Evolutionary conservation across 2,888 invertebrate genomes (phyloP), one percentile per base, ranked within the genome.

Genomic region (Apoda limacodes): DNA sequence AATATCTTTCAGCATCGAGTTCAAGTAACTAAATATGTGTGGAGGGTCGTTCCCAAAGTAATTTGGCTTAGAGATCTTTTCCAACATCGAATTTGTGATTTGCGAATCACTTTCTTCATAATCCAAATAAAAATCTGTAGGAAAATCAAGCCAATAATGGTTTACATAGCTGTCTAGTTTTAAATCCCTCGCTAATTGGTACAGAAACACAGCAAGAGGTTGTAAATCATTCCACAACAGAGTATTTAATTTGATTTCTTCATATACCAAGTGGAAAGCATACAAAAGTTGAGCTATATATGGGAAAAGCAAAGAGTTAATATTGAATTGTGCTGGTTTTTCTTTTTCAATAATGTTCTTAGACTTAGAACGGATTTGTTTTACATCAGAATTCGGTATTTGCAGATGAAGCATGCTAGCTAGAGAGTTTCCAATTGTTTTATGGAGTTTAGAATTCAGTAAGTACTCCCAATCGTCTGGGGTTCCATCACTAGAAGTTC

Each of bases 121-220:
- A 27, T 71, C 74, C 27, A 83, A 47, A 10, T 59, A 54, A 42
- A 85, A 86, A 6, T 85, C 68, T 2, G 74, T 61, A 0, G 96
- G 95, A 52, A 88, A 93, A 69, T 96, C 96, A 41, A 90, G 70
- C 82, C 92, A 90, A 59, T 97, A 97, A 61, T 93, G 89, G 44
- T 89, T 84, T 2, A 85, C 82, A 49, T 92, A 96, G 13, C 82
- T 69, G 2, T 83, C 74, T 32, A 92, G 72, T 32, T 85, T 83
- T 48, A 96, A 82, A 69, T 95, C 94, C 22, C 83, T 82, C 0
- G 93, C 83, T 22, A 96, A 58, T 54, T 90, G 91, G 53, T 89
- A 86, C 19, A 96, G 65, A 34, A 95, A 84, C 41, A 72, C 55
- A 0, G 88, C 90, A 22, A 96, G 55, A 0, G 87, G 81, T 30